Evolutionary conservation across 2,113 vertebrate species (phyloP).

Genomic region (Chitala chitala): DNA sequence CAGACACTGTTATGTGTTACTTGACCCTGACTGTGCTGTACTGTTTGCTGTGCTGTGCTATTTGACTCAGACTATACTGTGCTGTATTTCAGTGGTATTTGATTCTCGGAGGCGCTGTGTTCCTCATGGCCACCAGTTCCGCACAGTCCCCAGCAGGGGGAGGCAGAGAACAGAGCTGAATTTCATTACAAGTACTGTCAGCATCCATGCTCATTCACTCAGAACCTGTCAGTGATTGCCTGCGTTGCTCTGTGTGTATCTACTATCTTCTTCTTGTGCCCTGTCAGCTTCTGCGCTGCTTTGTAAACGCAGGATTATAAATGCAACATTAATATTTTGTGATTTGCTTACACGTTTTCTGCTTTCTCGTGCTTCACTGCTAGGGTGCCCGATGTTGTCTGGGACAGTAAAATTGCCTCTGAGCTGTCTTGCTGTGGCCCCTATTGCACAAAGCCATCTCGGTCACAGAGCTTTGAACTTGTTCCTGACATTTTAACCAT

Average conservation of each 20-base stretch:
- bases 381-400: too few species aligned
- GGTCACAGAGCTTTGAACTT: too few species aligned
- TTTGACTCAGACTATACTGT: slow-evolving; percentile 37
- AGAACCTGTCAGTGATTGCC: slow-evolving; percentile 15
- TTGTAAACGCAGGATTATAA: background rate
- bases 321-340: too few species aligned
- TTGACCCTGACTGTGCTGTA: slow-evolving; percentile 32
- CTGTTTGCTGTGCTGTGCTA: slow-evolving; percentile 12
- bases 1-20: too few species aligned
- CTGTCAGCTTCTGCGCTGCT: slow-evolving; percentile 19
- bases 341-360: too few species aligned
- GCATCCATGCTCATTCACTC: slow-evolving; percentile 44
- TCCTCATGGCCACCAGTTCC: slow-evolving; percentile 80
- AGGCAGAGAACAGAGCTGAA: slow-evolving; percentile 77
- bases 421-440: too few species aligned
- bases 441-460: too few species aligned
- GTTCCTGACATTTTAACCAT: too few species aligned
- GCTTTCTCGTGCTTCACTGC: too few species aligned
- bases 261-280: slow-evolving; percentile 29
- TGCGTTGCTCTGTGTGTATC: background rate
- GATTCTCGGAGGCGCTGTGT: slow-evolving; percentile 86
- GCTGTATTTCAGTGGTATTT: slow-evolving; percentile 88
- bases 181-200: slow-evolving; percentile 68
- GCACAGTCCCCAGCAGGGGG: slow-evolving; percentile 72
- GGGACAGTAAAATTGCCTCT: too few species aligned